phyloP scores from a whole-genome alignment of 2,113 vertebrate genomes.

The Petrocephalus microphthalmus region DNA sequence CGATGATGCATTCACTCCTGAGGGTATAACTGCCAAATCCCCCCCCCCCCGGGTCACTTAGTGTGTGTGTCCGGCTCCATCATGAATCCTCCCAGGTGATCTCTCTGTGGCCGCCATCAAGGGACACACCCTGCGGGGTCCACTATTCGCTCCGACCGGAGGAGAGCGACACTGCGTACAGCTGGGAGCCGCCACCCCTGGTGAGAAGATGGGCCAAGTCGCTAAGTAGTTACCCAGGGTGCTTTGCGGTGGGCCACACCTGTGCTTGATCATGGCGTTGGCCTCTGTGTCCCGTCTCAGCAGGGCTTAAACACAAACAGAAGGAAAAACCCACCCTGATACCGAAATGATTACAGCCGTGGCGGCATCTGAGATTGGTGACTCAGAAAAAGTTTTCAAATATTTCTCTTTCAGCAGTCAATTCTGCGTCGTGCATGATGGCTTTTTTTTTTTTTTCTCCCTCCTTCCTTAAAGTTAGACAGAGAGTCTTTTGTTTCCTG shows the following conservation, averaged over 20 bases:
- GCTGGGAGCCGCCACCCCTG: too few species aligned
- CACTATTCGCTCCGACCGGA: not conserved
- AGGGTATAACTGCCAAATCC: not conserved
- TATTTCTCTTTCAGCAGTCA: not conserved
- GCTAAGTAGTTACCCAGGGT: not conserved
- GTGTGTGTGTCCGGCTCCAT: not conserved
- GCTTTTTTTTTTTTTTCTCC: too few species aligned
- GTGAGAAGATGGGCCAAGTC: not conserved
- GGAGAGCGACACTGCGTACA: not conserved
- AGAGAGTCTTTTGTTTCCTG: constrained; percentile 6
- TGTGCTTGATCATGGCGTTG: constrained; percentile 27
- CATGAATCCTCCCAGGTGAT: not conserved
- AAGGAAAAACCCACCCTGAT: not conserved
- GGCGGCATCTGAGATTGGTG: not conserved
- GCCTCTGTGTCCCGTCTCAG: constrained; percentile 23
- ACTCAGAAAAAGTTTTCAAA: not conserved
- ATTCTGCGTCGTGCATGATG: too few species aligned
- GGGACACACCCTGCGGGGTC: not conserved
- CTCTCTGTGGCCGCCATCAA: not conserved
- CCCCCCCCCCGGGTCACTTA: too few species aligned
- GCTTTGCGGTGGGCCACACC: constrained; percentile 30
- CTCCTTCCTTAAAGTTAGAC: not conserved
- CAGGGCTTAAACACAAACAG: constrained; percentile 19
- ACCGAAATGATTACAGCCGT: not conserved
- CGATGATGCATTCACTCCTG: not conserved